Base-by-base conservation (phyloP, 2,797 vertebrate species). In the Poeciliopsis turneri region DNA sequence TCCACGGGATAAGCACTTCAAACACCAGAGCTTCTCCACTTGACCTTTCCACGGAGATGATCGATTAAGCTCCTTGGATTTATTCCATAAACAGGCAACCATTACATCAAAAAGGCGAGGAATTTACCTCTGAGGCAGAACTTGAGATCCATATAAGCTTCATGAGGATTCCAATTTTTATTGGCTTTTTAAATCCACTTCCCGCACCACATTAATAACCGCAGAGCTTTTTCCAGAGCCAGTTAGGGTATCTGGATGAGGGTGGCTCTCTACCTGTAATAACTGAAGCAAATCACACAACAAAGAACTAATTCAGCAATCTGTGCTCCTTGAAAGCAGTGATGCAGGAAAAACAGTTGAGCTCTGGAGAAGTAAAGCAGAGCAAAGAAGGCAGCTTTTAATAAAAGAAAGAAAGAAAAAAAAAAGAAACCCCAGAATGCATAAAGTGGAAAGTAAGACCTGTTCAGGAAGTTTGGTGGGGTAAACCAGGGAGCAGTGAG, bases 41-140 rank as follows among this genome's bases (percentile, higher is more conserved):
- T 94, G 93, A 95, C 94, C 94, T 95, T 93, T 95, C 90, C 90
- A 86, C 57, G 72, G 88, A 93, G 92, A 93, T 93, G 89, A 94
- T 95, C 91, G 90, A 95, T 94, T 95, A 88, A 92, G 86, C 92
- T 87, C 74, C 86, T 84, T 91, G 92, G 91, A 93, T 94, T 94
- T 92, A 93, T 94, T 92, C 90, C 92, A 93, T 90, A 94, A 93
- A 94, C 92, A 90, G 91, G 87, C 89, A 92, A 89, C 86, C 88
- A 89, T 92, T 93, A 93, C 89, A 92, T 92, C 86, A 93, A 94
- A 92, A 92, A 94, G 86, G 80, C 83, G 78, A 90, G 83, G 86
- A 93, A 93, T 94, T 93, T 90, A 92, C 92, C 93, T 95, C 90
- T 73, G 86, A 93, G 93, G 92, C 90, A 94, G 76, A 92, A 92